A percentile compares a stretch with the other conserved stretches of the same genome.
Evolutionary conservation across 2,888 invertebrate species (phyloP).

Genomic region (Craniophora ligustri): DNA sequence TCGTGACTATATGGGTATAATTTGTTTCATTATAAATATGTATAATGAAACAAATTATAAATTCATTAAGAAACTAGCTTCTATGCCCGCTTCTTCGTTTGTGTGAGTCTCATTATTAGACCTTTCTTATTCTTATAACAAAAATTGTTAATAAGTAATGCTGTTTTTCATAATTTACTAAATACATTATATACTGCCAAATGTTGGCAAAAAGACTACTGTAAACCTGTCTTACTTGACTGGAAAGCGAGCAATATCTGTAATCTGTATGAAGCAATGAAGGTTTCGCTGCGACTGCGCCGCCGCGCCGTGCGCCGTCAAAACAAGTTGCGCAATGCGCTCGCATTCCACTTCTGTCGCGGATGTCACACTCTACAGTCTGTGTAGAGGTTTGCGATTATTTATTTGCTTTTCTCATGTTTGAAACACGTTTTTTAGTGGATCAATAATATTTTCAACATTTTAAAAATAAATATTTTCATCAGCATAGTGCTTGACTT

Average conservation of each 20-base stretch:
- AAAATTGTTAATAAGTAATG: too few relatives aligned
- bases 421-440: slow-evolving; percentile 1
- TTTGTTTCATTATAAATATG: too few relatives aligned
- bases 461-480: neutral
- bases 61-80: too few relatives aligned
- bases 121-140: neutral
- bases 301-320: slow-evolving; percentile 63
- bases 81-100: too few relatives aligned
- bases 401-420: slow-evolving; percentile 40
- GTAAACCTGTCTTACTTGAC: slow-evolving; percentile 46
- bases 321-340: slow-evolving; percentile 80
- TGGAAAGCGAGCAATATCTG: slow-evolving; percentile 56
- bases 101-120: neutral
- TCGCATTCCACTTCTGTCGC: slow-evolving; percentile 71
- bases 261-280: slow-evolving; percentile 66
- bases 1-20: too few relatives aligned
- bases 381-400: slow-evolving; percentile 48
- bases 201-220: slow-evolving; percentile 30
- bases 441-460: neutral
- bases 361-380: slow-evolving; percentile 63
- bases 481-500: too few relatives aligned
- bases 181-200: slow-evolving; percentile 7
- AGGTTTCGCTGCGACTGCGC: slow-evolving; percentile 58
- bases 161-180: too few relatives aligned
- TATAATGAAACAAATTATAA: too few relatives aligned